Evolutionary conservation across 2,797 vertebrate genomes (phyloP), one percentile per base, ranked within the genome.

Genomic region (Takifugu ocellatus): DNA sequence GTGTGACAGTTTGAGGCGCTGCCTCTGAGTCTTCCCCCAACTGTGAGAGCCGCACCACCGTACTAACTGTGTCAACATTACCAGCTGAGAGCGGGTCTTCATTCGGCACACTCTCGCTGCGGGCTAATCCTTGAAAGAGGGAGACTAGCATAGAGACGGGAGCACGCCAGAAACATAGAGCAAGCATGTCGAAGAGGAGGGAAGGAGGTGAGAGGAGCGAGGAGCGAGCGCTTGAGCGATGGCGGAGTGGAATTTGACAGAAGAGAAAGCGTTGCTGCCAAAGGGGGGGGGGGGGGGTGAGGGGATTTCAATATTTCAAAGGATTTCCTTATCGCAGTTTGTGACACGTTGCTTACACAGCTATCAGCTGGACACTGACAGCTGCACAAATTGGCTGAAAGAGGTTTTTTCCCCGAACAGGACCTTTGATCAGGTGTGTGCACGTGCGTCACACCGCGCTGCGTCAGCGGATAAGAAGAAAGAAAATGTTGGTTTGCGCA

Each of bases 341-440:
- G 81, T 90, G 87, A 89, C 83, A 90, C 74, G 72, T 83, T 87
- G 84, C 86, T 86, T 79, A 86, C 81, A 81, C 81, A 70, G 75
- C 80, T 88, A 88, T 90, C 84, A 43, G 74, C 68, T 53, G 50
- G 43, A 83, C 82, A 79, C 82, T 86, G 86, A 89, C 89, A 90
- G 88, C 84, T 88, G 80, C 88, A 90, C 89, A 88, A 89, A 90
- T 91, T 90, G 82, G 80, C 81, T 88, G 70, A 87, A 89, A 89
- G 83, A 86, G 84, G 84, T 84, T 88, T 87, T 21, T 21, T 21
- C 21, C 77, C 78, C 75, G 66, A 81, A 73, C 69, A 74, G 77
- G 78, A 78, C 66, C 85, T 90, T 91, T 89, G 86, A 83, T 83
- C 77, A 64, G 47, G 58, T 80, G 61, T 73, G 68, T 66, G 54